Percentiles rank a stretch among this genome's conserved stretches.
Conservation (phyloP, 2,888 invertebrate species). For the Elgonia sp. region DNA sequence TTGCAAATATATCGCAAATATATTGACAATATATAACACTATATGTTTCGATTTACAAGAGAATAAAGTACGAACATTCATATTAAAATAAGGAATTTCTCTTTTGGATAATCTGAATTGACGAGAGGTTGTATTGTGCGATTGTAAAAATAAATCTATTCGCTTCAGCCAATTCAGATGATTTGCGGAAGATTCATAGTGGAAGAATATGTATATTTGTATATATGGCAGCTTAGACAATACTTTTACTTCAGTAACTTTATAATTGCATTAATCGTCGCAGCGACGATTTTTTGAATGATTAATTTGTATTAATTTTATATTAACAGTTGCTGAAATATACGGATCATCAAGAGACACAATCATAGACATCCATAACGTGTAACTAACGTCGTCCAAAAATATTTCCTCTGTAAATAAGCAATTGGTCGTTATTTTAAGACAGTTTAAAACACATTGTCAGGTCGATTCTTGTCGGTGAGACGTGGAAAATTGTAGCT, state of each 20-base stretch:
- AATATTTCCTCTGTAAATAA: constrained; percentile 63
- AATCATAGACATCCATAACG: constrained; percentile 56
- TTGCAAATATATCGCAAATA: no score
- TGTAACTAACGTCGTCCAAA: constrained; percentile 64
- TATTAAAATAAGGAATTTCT: constrained; percentile 70
- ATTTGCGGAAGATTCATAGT: constrained; percentile 43
- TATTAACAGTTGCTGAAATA: constrained; percentile 24
- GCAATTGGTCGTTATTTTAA: constrained; percentile 50
- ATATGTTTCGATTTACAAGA: no score
- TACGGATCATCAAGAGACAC: constrained; percentile 23
- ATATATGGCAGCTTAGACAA: constrained; percentile 60
- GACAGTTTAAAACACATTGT: constrained; percentile 32
- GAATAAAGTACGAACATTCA: constrained; percentile 62
- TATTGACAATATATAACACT: no score
- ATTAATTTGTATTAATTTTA: neutral
- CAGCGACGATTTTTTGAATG: constrained; percentile 1
- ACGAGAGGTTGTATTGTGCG: constrained; percentile 63
- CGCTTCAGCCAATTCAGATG: constrained; percentile 67
- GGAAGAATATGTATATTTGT: constrained; percentile 56
- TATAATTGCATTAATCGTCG: constrained; percentile 37
- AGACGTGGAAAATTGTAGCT: neutral
- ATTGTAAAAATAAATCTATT: constrained; percentile 64
- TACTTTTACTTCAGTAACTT: constrained; percentile 46
- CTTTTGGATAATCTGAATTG: constrained; percentile 65
- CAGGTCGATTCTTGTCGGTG: constrained; percentile 11